Evolutionary conservation across 2,113 vertebrate species (phyloP), one percentile per base, ranked within the genome.

Genomic region (Columbina picui): DNA sequence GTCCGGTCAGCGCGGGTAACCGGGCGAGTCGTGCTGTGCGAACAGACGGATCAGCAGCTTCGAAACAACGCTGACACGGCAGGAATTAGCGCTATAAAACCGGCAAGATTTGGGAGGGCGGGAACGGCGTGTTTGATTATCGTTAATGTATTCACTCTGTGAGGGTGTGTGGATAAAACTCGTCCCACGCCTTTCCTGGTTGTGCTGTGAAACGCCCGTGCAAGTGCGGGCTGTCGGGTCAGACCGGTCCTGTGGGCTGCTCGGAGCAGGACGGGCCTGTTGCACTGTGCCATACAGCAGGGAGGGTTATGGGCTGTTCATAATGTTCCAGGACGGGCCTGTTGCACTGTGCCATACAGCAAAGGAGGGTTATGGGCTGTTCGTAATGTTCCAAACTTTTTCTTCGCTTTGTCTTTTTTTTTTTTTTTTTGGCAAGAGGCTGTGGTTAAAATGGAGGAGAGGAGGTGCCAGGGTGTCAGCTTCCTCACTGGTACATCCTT

Each of bases 11-110:
- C 43, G 16, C 41, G 2, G 43, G 43, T 7, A 43, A 6, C 43
- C 41, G 5, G 13, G 2, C 4, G 20, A 6, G 39, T 3, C 6
- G 29, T 19, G 1, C 8, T 3, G 34, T 9, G 49, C 4, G 4
- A 41, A 4, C 20, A 2, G 10, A 14, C 16, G 19, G 1, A 1
- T 19, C 12, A 2, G 1, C 36, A 1, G 14, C 14, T 29, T 19
- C 1, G 10, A 6, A 7, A 19, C 7, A 7, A 3, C 2, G 4
- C 6, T 23, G 47, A 2, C 4, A 0, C 14, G 0, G 3, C 4
- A 23, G 36, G 27, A 41, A 27, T 6, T 61, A 25, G 15, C 18
- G 25, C 20, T 26, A 1, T 17, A 32, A 22, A 57, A 23, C 17
- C 7, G 1, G 2, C 0, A 32, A 43, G 5, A 7, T n/a, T 6